Base-by-base conservation (phyloP, 2,888 invertebrate genomes). In the Macaria liturata region DNA sequence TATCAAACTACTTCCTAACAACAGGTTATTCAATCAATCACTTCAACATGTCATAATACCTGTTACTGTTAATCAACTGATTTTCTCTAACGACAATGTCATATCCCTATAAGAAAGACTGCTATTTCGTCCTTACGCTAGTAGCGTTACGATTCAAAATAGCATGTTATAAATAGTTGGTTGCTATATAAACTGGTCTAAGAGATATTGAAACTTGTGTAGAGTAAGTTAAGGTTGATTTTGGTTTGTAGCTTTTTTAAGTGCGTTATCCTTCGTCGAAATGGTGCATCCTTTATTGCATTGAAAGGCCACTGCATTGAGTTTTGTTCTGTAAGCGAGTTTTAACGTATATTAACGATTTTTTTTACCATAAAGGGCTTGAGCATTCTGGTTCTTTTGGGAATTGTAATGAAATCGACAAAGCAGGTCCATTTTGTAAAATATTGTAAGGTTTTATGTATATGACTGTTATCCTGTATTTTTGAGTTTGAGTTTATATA, bases 281-380 rank as follows among this genome's bases (percentile, higher is more conserved):
- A 55, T 58, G 60, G 67, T 67, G 67, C 67, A 67, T 62, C 63
- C 50, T 54, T 61, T 59, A 57, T 61, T 62, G 61, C 58, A 61
- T 61, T 62, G 63, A 57, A 54, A 45, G 42, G 50, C 9, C 40
- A 9, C 43, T 65, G 65, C 65, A 62, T 46, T 51, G 32, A 51
- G 54, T 53, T 56, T 60, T 65, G 65, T 65, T 54, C 58, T 37
- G 57, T 54, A 55, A 62, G 60, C 66, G 55, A 60, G 66, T 66
- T 66, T 64, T 57, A 54, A 59, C 62, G 62, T 66, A 62, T 62
- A 64, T 62, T 64, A 61, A 59, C 64, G 61, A 49, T 53, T 55
- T 61, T 60, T 61, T 62, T 63, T 60, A 30, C 32, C 32, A 39
- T 39, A 50, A 58, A 61, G 52, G 61, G 54, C 49, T 60, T 44